Conservation (phyloP, 2,113 vertebrate species). For the Drymodes brunneopygia region DNA sequence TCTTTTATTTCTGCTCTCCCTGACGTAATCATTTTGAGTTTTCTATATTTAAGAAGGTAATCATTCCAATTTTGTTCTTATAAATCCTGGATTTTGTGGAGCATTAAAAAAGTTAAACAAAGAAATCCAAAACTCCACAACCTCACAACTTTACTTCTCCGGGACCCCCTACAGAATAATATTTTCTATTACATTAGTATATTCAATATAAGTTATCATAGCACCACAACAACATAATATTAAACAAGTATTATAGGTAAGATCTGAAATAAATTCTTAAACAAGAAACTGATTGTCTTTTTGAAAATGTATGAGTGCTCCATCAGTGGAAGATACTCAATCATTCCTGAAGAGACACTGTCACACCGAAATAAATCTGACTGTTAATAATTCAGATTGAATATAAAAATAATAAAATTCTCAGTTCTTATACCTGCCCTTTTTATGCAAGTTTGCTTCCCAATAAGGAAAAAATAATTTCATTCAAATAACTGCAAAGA, state of each 20-base stretch:
- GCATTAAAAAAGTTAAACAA: no score
- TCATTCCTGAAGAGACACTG: neutral
- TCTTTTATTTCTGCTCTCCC: neutral
- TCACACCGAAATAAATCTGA: neutral
- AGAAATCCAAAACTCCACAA: no score
- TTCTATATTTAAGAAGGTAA: neutral
- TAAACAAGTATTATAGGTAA: neutral
- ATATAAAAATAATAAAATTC: neutral
- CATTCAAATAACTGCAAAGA: neutral
- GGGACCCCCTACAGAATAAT: neutral
- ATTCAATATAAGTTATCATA: neutral
- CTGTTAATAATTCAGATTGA: neutral
- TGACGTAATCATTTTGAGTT: neutral
- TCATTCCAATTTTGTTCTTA: neutral
- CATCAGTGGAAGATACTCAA: neutral
- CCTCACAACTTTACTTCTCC: neutral
- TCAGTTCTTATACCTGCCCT: neutral
- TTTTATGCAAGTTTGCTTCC: neutral
- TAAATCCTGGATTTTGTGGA: neutral
- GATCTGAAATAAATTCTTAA: neutral
- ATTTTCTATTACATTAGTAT: neutral
- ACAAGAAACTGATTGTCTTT: neutral
- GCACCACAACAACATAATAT: neutral
- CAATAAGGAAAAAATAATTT: neutral
- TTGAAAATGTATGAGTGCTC: neutral